Evolutionary conservation across 2,888 invertebrate genomes (phyloP).

Genomic region (Rhyacophila evoluta): DNA sequence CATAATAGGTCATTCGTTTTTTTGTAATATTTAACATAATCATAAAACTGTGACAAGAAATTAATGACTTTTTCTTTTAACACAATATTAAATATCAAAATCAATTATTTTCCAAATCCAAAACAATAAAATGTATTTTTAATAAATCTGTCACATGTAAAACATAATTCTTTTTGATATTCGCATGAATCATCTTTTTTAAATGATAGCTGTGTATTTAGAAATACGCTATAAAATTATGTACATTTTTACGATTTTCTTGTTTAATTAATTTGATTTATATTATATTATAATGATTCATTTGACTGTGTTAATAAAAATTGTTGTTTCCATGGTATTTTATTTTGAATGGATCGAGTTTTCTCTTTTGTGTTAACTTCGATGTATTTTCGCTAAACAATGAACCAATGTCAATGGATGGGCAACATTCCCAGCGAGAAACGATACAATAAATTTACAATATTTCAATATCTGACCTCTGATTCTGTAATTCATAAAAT

Average conservation of each 20-base stretch:
- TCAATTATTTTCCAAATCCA: not conserved
- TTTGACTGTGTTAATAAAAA: slow-evolving; percentile 28
- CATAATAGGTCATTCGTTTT: slow-evolving; percentile 17
- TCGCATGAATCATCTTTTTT: not conserved
- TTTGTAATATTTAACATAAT: slow-evolving; percentile 11
- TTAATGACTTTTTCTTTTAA: slow-evolving; percentile 19
- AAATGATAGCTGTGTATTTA: not conserved
- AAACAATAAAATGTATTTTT: slow-evolving; percentile 18
- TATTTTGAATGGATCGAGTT: slow-evolving; percentile 12
- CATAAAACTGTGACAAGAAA: slow-evolving; percentile 5
- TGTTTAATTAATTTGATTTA: slow-evolving; percentile 29
- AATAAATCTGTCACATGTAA: slow-evolving; percentile 20
- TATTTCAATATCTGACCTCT: slow-evolving; percentile 48
- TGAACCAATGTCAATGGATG: not conserved
- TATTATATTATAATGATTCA: slow-evolving; percentile 38
- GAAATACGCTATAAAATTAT: slow-evolving; percentile 19
- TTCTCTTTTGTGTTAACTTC: slow-evolving; percentile 29
- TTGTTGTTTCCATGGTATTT: not conserved
- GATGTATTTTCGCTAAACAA: slow-evolving; percentile 1
- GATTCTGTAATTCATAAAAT: slow-evolving; percentile 33
- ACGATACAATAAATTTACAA: slow-evolving; percentile 28
- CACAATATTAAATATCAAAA: slow-evolving; percentile 24
- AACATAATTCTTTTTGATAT: slow-evolving; percentile 24
- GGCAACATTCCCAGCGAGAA: slow-evolving; percentile 7
- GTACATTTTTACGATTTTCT: slow-evolving; percentile 24